Percentiles rank a stretch among this genome's conserved stretches.
These are phyloP conservation scores for Hirundo rustica DNA, from an alignment of 2,797 vertebrate genomes.

Conservation along the genomic window DNA sequence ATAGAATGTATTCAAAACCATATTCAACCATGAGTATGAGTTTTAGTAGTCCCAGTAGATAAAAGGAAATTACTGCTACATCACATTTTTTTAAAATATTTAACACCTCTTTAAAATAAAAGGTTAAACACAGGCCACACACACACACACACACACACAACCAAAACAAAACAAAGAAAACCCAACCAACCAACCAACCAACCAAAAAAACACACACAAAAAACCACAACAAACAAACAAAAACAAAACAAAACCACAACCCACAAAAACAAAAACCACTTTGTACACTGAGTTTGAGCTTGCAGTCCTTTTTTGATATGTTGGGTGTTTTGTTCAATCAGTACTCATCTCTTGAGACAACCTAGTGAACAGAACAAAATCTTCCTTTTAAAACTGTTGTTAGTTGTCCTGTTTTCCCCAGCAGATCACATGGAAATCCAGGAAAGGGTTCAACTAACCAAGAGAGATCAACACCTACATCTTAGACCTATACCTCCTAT, in stretches of 20 bases:
- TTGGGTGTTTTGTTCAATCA: not conserved
- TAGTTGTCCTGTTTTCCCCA: not conserved
- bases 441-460: not conserved
- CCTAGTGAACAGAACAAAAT: not conserved
- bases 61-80: not conserved
- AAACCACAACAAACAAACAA: not conserved
- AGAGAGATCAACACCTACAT: not conserved
- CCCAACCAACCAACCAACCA: too few relatives aligned
- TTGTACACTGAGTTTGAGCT: not conserved
- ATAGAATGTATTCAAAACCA: not conserved
- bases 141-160: not conserved
- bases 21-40: not conserved
- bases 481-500: not conserved
- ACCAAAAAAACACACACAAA: not conserved
- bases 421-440: not conserved
- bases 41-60: not conserved
- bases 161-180: not conserved
- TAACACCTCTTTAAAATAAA: not conserved
- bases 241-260: too few relatives aligned
- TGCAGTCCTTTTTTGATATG: not conserved
- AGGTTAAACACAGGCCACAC: not conserved
- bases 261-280: too few relatives aligned
- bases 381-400: not conserved
- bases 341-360: not conserved
- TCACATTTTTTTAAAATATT: not conserved